phyloP scores from a whole-genome alignment of 2,113 vertebrate genomes.

The Hucho hucho region DNA sequence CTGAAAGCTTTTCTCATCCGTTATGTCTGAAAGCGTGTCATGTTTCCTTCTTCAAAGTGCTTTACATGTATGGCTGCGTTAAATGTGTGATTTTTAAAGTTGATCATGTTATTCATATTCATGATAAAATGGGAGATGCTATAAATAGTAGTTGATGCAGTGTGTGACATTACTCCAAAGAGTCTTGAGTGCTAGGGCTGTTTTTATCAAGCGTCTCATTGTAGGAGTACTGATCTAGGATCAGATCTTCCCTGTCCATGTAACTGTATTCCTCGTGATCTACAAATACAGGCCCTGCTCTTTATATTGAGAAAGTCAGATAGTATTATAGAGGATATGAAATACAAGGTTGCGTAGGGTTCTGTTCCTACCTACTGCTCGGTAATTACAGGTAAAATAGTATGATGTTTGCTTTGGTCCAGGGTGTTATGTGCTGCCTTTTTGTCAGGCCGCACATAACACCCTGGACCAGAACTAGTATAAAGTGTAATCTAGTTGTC shows the following conservation, averaged over 20 bases:
- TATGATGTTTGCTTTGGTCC: not conserved
- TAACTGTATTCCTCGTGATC: too few species aligned
- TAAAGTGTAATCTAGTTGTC: too few species aligned
- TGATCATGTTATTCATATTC: conserved; percentile 38
- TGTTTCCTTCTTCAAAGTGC: conserved; percentile 49
- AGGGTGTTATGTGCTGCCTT: too few species aligned
- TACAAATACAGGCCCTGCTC: too few species aligned
- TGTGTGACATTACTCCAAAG: conserved; percentile 31
- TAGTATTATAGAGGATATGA: not conserved
- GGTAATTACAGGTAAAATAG: not conserved
- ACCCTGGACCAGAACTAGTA: not conserved
- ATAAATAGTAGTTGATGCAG: conserved; percentile 14
- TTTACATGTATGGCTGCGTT: conserved; percentile 48
- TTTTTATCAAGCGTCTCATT: not conserved
- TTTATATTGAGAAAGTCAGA: too few species aligned
- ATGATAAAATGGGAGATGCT: conserved; percentile 22
- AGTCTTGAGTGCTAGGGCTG: conserved; percentile 45
- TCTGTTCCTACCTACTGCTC: not conserved
- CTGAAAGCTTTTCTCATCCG: conserved; percentile 48
- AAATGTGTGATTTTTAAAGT: conserved; percentile 12
- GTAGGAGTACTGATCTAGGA: not conserved
- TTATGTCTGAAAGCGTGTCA: conserved; percentile 35
- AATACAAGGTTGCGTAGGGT: not conserved
- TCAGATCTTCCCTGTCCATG: too few species aligned
- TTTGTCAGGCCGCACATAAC: too few species aligned